phyloP scores from a whole-genome alignment of 2,113 vertebrate species.

The Nothoprocta perdicaria region DNA sequence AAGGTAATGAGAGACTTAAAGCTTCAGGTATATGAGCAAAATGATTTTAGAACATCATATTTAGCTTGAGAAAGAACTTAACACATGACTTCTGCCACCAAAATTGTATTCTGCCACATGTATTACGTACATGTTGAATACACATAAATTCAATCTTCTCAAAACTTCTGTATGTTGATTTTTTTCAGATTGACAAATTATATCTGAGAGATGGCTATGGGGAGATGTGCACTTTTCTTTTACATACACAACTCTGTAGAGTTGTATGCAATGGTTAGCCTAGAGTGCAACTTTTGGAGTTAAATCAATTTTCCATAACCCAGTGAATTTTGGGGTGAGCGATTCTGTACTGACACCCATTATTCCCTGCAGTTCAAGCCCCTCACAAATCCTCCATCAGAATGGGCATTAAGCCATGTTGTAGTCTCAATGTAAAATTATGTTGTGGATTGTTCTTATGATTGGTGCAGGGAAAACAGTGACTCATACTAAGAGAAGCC shows the following conservation, averaged over 20 bases:
- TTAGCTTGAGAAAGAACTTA: not conserved
- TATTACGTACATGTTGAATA: not conserved
- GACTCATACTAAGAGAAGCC: not conserved
- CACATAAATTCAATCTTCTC: not conserved
- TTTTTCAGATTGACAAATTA: not conserved
- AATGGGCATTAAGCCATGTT: constrained; percentile 7
- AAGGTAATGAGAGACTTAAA: not conserved
- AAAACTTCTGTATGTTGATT: not conserved
- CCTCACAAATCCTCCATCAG: constrained; percentile 24
- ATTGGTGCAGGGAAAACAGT: not conserved
- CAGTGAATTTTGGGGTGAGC: not conserved
- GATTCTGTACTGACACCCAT: constrained; percentile 25
- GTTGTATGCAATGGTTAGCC: not conserved
- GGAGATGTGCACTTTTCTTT: not conserved
- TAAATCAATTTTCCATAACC: not conserved
- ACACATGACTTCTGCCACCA: not conserved
- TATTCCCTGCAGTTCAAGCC: constrained; percentile 1
- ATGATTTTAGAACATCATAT: not conserved
- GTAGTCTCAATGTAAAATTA: not conserved
- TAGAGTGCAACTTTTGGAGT: not conserved
- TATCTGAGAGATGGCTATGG: not conserved
- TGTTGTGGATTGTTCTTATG: not conserved
- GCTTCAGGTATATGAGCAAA: not conserved
- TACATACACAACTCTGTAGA: not conserved
- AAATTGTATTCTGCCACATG: too few relatives aligned